phyloP scores from a whole-genome alignment of 2,797 vertebrate species.

The Linurgus olivaceus region DNA sequence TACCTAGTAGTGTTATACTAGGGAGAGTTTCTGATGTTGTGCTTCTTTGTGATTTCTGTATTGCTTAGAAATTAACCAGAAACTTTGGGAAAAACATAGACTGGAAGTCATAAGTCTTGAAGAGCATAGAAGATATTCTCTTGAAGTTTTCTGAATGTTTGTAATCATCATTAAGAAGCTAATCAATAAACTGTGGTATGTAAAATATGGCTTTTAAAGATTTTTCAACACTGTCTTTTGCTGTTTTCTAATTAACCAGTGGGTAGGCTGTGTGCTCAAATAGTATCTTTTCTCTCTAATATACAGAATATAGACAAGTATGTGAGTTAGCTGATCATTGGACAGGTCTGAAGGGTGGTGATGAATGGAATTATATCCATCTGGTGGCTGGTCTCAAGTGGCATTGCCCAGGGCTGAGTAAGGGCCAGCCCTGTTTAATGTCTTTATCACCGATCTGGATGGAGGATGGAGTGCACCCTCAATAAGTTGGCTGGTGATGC shows the following conservation, averaged over 20 bases:
- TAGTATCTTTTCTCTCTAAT: not conserved
- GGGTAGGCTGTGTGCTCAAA: not conserved
- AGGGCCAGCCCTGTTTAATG: not conserved
- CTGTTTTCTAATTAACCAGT: not conserved
- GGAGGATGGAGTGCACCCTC: not conserved
- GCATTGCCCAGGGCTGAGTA: not conserved
- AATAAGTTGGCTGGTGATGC: not conserved
- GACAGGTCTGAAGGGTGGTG: not conserved
- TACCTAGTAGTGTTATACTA: not conserved
- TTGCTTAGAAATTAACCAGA: not conserved
- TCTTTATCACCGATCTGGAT: not conserved
- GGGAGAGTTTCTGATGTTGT: rapidly evolving
- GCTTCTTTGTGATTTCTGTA: not conserved
- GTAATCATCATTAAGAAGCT: not conserved
- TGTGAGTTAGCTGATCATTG: not conserved
- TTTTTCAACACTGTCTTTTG: not conserved
- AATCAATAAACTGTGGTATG: not conserved
- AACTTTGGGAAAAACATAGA: not conserved
- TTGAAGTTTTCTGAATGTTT: not conserved
- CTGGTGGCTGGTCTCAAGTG: rapidly evolving
- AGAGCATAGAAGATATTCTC: not conserved
- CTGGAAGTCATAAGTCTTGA: not conserved
- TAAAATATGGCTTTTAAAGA: not conserved
- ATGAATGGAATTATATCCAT: too few relatives aligned
- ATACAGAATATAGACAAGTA: not conserved